Base-by-base conservation (phyloP, 2,888 invertebrate genomes). In the Oscheius sp. region DNA sequence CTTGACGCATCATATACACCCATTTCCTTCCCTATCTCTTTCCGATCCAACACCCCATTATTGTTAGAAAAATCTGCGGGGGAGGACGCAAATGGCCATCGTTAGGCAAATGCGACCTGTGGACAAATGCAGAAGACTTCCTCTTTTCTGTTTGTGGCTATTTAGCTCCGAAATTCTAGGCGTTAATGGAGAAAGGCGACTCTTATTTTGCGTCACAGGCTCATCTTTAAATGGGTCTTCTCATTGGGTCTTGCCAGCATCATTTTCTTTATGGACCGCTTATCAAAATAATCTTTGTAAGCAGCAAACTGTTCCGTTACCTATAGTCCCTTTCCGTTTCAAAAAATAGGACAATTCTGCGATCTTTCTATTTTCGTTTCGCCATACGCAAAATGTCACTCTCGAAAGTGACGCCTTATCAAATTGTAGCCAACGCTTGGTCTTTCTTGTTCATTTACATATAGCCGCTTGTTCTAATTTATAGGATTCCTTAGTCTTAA, bases 171-270 rank as follows among this genome's bases (percentile, higher is more conserved):
- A 59, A 59, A 59, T 59, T 44, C 24, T 26, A 44, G 44, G 59
- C 59, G 59, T 44, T 59, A 59, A 59, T 59, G 59, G 59, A 41
- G 59, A 41, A 59, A 59, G 59, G 26, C 30, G 59, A 59, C 44
- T 41, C 59, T 44, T 30, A 36, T 17, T 59, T 20, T 57, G 59
- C 59, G 59, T 59, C 59, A 59, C 28, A 33, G 20, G 47, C n/a
- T 41, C 12, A 14, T 41, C 41, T 41, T 12, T 14, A 41, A 41
- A 30, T 5, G n/a, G 17, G 33, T 33, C 54, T 20, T 54, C 22
- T 54, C 33, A 17, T 33, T 32, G 22, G 47, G 24, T 47, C n/a
- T 54, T 33, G 41, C 41, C 41, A 17, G 20, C 50, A n/a, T n/a
- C 28, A 5, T 26, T 50, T 28, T 50, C 24, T 28, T 50, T 41